A percentile compares a stretch with the other conserved stretches of the same genome.
Conservation (phyloP, 2,888 invertebrate species). For the Drosophila tripunctata region DNA sequence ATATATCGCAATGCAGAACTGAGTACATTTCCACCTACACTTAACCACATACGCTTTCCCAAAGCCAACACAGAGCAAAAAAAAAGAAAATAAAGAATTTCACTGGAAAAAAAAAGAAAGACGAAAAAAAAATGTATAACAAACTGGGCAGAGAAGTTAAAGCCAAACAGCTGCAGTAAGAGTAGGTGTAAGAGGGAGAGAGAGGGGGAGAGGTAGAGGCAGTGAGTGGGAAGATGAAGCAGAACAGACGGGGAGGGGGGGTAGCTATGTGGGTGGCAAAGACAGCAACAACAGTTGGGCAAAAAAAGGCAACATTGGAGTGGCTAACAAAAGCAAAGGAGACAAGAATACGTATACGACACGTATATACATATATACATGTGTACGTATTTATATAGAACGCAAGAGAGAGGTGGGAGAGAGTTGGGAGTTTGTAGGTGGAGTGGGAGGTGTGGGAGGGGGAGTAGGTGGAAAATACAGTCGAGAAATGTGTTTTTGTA, state of each 20-base stretch:
- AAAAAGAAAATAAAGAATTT: slow-evolving; percentile 46
- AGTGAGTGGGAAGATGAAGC: neutral
- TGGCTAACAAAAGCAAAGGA: slow-evolving; percentile 45
- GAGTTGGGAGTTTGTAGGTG: neutral
- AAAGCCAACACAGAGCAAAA: slow-evolving; percentile 11
- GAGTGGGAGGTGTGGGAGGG: neutral
- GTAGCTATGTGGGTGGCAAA: neutral
- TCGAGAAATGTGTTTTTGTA: slow-evolving; percentile 72
- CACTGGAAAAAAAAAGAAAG: slow-evolving; percentile 31
- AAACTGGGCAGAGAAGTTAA: slow-evolving; percentile 43
- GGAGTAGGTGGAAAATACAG: slow-evolving; percentile 21
- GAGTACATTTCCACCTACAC: slow-evolving; percentile 32
- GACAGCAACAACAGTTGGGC: slow-evolving; percentile 31
- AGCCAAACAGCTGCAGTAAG: slow-evolving; percentile 39
- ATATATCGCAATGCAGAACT: slow-evolving; percentile 16
- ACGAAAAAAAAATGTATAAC: slow-evolving; percentile 23
- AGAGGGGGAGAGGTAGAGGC: neutral
- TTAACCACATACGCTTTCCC: slow-evolving; percentile 30
- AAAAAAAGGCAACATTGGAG: slow-evolving; percentile 64
- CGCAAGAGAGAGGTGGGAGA: neutral
- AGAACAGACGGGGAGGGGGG: neutral
- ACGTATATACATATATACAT: neutral
- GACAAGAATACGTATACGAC: slow-evolving; percentile 9
- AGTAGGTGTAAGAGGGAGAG: neutral
- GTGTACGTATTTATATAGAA: neutral